These are phyloP conservation scores for Psittacus erithacus DNA, from an alignment of 2,113 vertebrate species.

Conservation along the genomic window DNA sequence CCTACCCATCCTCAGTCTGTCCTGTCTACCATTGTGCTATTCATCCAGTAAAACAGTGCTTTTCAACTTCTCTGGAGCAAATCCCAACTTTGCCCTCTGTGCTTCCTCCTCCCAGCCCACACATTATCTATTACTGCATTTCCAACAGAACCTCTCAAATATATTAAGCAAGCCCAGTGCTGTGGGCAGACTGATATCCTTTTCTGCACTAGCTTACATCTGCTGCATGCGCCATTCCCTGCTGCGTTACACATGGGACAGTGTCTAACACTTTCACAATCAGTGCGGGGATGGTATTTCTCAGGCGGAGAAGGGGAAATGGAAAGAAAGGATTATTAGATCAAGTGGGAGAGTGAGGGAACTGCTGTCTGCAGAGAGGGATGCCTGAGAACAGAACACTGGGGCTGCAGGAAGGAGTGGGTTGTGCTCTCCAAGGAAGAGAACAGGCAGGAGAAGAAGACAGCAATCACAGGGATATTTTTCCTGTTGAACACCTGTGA, in stretches of 20 bases:
- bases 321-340: not conserved
- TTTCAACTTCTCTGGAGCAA: not conserved
- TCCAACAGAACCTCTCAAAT: not conserved
- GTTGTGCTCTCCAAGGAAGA: not conserved
- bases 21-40: not conserved
- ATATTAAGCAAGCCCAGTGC: not conserved
- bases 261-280: not conserved
- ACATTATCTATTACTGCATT: not conserved
- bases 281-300: not conserved
- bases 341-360: not conserved
- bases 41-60: not conserved
- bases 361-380: not conserved
- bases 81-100: not conserved
- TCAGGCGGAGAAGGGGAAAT: not conserved
- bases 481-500: not conserved
- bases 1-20: not conserved
- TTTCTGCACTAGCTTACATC: not conserved
- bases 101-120: not conserved
- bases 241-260: fast-evolving
- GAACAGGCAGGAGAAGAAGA: not conserved
- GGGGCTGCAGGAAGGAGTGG: not conserved
- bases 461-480: not conserved
- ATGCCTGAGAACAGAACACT: not conserved
- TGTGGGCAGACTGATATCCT: not conserved
- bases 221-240: not conserved